Evolutionary conservation across 2,113 vertebrate genomes (phyloP).

Genomic region (Megaleporinus macrocephalus): DNA sequence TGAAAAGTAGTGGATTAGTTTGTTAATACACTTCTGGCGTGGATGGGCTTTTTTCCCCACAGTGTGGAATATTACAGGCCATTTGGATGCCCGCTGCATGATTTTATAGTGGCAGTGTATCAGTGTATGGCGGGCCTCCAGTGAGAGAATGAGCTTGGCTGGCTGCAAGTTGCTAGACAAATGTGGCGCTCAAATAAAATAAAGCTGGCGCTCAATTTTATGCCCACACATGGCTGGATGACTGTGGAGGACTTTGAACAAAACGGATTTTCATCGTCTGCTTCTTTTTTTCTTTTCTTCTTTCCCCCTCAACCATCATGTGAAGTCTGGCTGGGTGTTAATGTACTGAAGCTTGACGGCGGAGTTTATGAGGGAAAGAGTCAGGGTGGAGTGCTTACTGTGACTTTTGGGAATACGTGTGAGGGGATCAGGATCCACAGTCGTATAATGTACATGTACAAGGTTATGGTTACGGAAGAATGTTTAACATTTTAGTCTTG

Average conservation of each 20-base stretch:
- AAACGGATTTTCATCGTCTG: conserved; percentile 40
- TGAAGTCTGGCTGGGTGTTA: conserved; percentile 61
- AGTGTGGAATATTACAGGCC: conserved; percentile 55
- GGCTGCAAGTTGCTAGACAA: conserved; percentile 60
- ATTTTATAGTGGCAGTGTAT: conserved; percentile 60
- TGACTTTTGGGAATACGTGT: not conserved
- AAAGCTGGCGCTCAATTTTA: conserved; percentile 60
- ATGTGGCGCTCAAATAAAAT: conserved; percentile 67
- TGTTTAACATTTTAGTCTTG: too few species aligned
- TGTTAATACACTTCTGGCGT: conserved; percentile 48
- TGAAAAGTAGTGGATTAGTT: conserved; percentile 47
- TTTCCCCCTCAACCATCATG: conserved; percentile 41
- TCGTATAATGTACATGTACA: not conserved
- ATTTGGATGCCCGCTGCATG: conserved; percentile 58
- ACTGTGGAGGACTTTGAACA: conserved; percentile 40
- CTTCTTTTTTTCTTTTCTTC: conserved; percentile 51
- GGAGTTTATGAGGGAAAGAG: conserved; percentile 57
- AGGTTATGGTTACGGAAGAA: not conserved
- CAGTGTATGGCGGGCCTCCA: conserved; percentile 62
- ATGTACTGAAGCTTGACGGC: conserved; percentile 55
- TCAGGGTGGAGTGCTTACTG: not conserved
- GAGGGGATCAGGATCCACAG: not conserved
- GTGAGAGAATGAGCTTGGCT: conserved; percentile 55
- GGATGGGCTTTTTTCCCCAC: conserved; percentile 25
- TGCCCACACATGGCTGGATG: conserved; percentile 37